Conservation (phyloP, 2,888 invertebrate genomes). For the Yponomeuta evonymella region DNA sequence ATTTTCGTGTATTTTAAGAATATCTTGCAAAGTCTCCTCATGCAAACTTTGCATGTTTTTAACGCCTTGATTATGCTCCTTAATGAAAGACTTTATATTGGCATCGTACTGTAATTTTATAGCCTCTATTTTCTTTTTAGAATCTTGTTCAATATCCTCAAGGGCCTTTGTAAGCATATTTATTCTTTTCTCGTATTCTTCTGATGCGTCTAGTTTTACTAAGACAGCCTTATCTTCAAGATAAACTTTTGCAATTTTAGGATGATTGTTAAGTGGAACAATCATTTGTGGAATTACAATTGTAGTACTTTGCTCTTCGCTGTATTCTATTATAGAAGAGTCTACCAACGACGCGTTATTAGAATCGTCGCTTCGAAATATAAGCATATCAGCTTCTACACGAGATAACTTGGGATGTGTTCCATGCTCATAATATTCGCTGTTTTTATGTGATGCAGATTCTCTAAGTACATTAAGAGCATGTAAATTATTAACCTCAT, state of each 20-base stretch:
- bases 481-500: not conserved
- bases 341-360: not conserved
- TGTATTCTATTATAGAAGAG: not conserved
- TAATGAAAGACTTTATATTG: constrained; percentile 69
- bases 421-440: not conserved
- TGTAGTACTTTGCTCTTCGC: not conserved
- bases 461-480: not conserved
- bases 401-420: not conserved
- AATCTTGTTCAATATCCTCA: constrained; percentile 51
- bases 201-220: constrained; percentile 38
- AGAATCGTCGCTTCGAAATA: not conserved
- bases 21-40: constrained; percentile 66
- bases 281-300: not conserved
- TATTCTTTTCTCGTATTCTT: constrained; percentile 51
- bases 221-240: constrained; percentile 32
- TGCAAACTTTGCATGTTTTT: constrained; percentile 71
- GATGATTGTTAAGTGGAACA: not conserved
- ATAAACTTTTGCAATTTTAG: not conserved
- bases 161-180: constrained; percentile 42
- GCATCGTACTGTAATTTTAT: constrained; percentile 72
- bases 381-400: not conserved
- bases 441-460: not conserved
- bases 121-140: constrained; percentile 57
- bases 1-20: constrained; percentile 66
- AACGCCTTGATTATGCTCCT: constrained; percentile 73